phyloP scores from a whole-genome alignment of 2,113 vertebrate species.

The Sitta europaea region DNA sequence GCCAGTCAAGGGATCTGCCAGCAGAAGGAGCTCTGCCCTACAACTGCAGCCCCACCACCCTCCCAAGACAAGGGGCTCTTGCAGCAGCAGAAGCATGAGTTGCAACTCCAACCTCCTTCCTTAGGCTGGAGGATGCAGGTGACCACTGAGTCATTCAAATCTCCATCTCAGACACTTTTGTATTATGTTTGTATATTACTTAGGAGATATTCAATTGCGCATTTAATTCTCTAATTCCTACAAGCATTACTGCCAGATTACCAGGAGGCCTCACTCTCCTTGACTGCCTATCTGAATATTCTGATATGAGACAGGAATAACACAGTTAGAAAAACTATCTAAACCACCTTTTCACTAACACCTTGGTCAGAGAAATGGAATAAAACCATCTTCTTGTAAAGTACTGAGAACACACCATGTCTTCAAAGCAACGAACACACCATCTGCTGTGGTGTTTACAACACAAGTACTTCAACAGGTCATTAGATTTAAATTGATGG shows the following conservation, averaged over 20 bases:
- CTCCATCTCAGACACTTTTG: not conserved
- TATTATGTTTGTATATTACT: not conserved
- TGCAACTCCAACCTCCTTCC: not conserved
- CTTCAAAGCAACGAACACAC: not conserved
- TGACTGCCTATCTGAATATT: not conserved
- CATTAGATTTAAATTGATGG: not conserved
- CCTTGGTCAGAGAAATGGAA: not conserved
- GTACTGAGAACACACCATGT: not conserved
- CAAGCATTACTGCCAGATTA: not conserved
- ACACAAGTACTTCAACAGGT: not conserved
- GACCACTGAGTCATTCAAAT: not conserved
- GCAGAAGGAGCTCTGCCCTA: not conserved
- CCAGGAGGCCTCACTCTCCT: not conserved
- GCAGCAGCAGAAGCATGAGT: not conserved
- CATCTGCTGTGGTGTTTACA: not conserved
- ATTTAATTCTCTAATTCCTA: not conserved
- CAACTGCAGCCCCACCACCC: not conserved
- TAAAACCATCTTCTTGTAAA: not conserved
- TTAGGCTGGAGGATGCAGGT: not conserved
- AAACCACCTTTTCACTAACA: not conserved
- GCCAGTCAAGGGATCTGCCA: not conserved
- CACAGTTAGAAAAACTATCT: not conserved
- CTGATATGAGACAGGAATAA: not conserved
- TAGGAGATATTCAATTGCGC: not conserved
- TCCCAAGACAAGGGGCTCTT: not conserved